Percentiles rank a stretch among this genome's conserved stretches.
phyloP scores from a whole-genome alignment of 2,797 vertebrate genomes.

The Oreochromis grahami region DNA sequence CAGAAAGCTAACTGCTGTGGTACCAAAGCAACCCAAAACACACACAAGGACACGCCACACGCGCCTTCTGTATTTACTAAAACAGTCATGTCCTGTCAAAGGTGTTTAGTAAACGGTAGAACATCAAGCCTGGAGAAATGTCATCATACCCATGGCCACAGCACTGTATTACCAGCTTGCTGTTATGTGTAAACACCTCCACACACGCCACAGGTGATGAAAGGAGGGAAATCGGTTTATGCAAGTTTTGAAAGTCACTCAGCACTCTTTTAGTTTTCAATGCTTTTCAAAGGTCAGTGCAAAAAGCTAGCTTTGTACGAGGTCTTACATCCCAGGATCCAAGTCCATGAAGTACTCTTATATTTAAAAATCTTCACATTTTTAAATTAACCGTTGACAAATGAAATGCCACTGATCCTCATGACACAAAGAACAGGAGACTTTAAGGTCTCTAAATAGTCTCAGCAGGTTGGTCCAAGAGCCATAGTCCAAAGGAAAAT shows the following conservation, averaged over 20 bases:
- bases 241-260: constrained; percentile 26
- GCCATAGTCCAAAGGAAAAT: background rate
- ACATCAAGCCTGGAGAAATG: constrained; percentile 69
- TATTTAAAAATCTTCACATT: background rate
- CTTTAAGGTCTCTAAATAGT: background rate
- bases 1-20: constrained; percentile 46
- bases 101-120: constrained; percentile 81
- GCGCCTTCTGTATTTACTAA: constrained; percentile 75
- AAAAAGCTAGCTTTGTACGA: background rate
- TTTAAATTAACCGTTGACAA: background rate
- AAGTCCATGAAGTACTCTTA: background rate
- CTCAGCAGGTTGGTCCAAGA: background rate
- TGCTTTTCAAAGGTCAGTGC: constrained; percentile 42
- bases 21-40: constrained; percentile 69
- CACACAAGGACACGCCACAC: constrained; percentile 47
- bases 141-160: constrained; percentile 61
- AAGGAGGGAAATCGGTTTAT: constrained; percentile 29
- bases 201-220: constrained; percentile 73
- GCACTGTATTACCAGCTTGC: constrained; percentile 44
- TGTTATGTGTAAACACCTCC: constrained; percentile 79
- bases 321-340: background rate
- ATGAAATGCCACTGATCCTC: background rate
- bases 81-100: constrained; percentile 74
- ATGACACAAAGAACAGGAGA: background rate
- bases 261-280: constrained; percentile 24